Evolutionary conservation across 2,888 invertebrate species (phyloP).

Genomic region (Lasioglossum pauxillum): DNA sequence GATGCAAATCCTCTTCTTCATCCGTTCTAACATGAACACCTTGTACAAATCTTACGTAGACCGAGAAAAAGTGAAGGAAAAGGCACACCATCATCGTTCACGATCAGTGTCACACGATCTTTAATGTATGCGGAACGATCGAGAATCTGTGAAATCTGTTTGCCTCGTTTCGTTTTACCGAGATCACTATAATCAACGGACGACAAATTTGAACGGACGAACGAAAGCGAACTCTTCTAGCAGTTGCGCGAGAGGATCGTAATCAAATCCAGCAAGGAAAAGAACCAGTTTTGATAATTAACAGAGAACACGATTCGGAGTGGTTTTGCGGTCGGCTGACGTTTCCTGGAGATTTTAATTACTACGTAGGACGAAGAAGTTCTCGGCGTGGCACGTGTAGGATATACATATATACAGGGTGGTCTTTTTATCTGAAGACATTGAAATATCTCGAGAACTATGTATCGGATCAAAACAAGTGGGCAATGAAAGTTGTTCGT

Average conservation of each 20-base stretch:
- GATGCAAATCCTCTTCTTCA: not conserved
- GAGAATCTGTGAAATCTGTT: not conserved
- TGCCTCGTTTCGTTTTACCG: no score
- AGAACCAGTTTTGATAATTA: not conserved
- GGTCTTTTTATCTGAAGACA: no score
- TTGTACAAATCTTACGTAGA: not conserved
- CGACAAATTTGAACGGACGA: not conserved
- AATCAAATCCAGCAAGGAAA: not conserved
- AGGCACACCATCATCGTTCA: not conserved
- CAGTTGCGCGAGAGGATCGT: not conserved
- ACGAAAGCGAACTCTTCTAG: not conserved
- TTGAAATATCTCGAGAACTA: no score
- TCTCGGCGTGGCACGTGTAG: not conserved
- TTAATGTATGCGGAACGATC: not conserved
- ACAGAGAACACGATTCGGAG: not conserved
- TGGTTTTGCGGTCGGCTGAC: not conserved
- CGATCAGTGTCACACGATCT: not conserved
- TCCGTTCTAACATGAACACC: not conserved
- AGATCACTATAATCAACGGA: not conserved
- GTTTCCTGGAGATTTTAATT: slow-evolving; percentile 15
- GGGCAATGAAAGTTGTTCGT: no score
- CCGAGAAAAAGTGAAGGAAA: not conserved
- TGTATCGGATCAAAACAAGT: no score
- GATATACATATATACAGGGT: not conserved
- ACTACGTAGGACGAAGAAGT: slow-evolving; percentile 6